A percentile compares a stretch with the other conserved stretches of the same genome.
phyloP scores from a whole-genome alignment of 2,888 invertebrate species.

The Aphodius granarius region DNA sequence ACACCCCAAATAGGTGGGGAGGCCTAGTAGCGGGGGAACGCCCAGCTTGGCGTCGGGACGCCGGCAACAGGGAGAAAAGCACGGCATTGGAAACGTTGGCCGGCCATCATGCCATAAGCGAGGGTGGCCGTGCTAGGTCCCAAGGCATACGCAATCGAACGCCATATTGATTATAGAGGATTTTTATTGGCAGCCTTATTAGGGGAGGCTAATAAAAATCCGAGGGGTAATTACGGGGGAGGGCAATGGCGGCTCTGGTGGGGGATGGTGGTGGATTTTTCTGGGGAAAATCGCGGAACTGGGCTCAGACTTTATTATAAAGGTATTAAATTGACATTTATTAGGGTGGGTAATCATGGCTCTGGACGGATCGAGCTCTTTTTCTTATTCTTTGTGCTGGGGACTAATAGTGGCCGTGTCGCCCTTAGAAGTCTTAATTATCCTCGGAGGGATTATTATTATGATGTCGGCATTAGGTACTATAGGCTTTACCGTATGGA shows the following conservation, averaged over 20 bases:
- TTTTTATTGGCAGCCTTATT: constrained; percentile 37
- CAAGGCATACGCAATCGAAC: constrained; percentile 27
- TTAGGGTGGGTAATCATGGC: not conserved
- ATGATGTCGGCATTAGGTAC: not conserved
- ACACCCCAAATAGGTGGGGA: constrained; percentile 34
- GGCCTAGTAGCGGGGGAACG: constrained; percentile 33
- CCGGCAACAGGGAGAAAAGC: constrained; percentile 13
- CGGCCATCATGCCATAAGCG: constrained; percentile 41
- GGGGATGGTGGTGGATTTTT: not conserved
- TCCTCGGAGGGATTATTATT: not conserved
- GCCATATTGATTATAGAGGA: constrained; percentile 36
- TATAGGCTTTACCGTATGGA: not conserved
- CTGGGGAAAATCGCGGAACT: constrained; percentile 12
- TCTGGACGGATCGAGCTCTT: not conserved
- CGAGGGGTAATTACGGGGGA: constrained; percentile 17
- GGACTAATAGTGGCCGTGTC: not conserved
- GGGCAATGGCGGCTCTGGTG: not conserved
- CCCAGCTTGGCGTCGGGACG: constrained; percentile 36
- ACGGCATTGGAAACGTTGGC: constrained; percentile 16
- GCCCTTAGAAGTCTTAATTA: not conserved
- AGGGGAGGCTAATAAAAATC: constrained; percentile 26
- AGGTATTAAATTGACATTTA: not conserved
- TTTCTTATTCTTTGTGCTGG: not conserved
- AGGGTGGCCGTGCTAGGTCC: constrained; percentile 38
- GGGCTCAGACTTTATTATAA: not conserved